Percentiles rank a stretch among this genome's conserved stretches.
Evolutionary conservation across 2,113 vertebrate species (phyloP).

Genomic region (Chaenogobius annularis): DNA sequence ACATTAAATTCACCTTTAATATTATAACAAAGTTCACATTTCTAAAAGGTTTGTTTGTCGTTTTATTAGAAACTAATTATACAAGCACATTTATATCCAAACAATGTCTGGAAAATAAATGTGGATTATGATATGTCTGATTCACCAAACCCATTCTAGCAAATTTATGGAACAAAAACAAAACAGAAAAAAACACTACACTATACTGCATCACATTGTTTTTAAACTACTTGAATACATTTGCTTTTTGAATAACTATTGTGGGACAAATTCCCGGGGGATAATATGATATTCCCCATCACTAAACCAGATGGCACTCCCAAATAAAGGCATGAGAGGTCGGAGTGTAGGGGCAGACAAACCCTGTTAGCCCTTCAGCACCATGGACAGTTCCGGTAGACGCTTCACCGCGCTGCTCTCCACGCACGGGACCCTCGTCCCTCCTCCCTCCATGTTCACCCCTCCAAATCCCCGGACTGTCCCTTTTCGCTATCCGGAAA

Average conservation of each 20-base stretch:
- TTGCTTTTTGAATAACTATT: background rate
- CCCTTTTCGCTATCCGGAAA: background rate
- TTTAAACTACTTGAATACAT: no score
- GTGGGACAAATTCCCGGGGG: slow-evolving; percentile 11
- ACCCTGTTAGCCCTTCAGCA: slow-evolving; percentile 75
- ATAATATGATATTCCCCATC: slow-evolving; percentile 57
- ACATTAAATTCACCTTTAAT: no score
- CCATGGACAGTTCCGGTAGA: slow-evolving; percentile 77
- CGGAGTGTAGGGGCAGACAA: slow-evolving; percentile 61
- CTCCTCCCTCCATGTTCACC: slow-evolving; percentile 54
- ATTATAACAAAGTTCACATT: no score
- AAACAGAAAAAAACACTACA: no score
- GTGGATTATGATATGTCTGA: background rate
- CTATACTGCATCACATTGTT: no score
- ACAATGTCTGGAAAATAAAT: background rate
- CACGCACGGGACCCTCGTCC: slow-evolving; percentile 41
- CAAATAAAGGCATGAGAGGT: slow-evolving; percentile 67
- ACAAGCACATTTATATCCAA: no score
- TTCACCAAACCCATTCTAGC: no score
- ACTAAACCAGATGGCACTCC: slow-evolving; percentile 68
- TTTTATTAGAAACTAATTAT: no score
- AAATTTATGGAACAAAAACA: background rate
- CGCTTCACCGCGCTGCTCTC: slow-evolving; percentile 62
- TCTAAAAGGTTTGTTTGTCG: no score
- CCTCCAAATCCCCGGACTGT: background rate